Base-by-base conservation (phyloP, 2,797 vertebrate species). In the Phataginus tricuspis region DNA sequence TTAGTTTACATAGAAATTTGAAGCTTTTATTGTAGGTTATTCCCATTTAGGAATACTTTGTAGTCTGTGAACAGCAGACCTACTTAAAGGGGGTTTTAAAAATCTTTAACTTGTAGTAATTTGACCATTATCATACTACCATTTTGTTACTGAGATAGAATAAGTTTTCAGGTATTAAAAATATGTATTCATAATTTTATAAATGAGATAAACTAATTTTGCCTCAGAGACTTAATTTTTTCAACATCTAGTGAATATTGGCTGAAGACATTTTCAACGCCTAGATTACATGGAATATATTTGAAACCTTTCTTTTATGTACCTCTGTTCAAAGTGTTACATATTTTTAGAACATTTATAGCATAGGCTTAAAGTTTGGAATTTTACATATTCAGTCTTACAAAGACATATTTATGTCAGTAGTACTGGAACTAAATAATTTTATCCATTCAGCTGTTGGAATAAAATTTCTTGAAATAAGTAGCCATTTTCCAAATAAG, bases 251-350 rank as follows among this genome's bases (percentile, higher is more conserved):
- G 64, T 77, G 37, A 96, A 90, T 71, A 91, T 55, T 89, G 80
- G 57, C 66, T 96, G 74, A 86, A 93, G 66, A 72, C 78, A 57
- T 69, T 93, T 96, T 90, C 51, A 96, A 95, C 91, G 34, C 42
- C 59, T 90, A 75, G 79, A 86, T 91, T 95, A 86, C 69, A 93
- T 96, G 92, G 75, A 95, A 86, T 90, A 51, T 94, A 64, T 95
- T 96, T 91, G 71, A 96, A 94, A 82, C 25, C 18, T 82, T 27
- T 90, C 27, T 49, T 10, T 89, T 89, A 72, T 16, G 13, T 87
- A 93, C 18, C 91, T 88, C 13, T 91, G 31, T 97, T 95, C 27
- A 90, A 88, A 95, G 66, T 83, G 39, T 86, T 93, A 45, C 31
- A 55, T 88, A 68, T 92, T 79, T 93, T 94, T 93, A 39, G 21